These are phyloP conservation scores for Zygogramma bicolorata DNA, from an alignment of 2,888 invertebrate genomes.

Conservation along the genomic window DNA sequence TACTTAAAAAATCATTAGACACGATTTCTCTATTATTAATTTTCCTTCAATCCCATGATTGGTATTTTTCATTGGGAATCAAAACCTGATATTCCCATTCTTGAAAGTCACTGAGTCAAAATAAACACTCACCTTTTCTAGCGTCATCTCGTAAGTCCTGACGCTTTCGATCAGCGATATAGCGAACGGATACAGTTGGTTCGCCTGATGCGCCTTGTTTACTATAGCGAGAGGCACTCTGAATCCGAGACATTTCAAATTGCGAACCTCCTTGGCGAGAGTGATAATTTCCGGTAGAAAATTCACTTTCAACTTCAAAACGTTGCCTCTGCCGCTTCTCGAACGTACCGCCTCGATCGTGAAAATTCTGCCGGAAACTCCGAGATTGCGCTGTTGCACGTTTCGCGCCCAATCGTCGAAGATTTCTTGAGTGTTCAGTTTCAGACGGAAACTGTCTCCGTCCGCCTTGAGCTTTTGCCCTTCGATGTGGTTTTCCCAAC, in stretches of 20 bases:
- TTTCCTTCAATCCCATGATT: too few species aligned
- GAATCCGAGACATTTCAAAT: constrained; percentile 95
- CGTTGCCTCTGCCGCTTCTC: constrained; percentile 83
- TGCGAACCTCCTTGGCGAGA: constrained; percentile 97
- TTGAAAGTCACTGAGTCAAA: not conserved
- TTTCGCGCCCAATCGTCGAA: constrained; percentile 98
- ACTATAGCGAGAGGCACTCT: constrained; percentile 97
- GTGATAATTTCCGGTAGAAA: constrained; percentile 99
- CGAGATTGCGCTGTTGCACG: constrained; percentile 93
- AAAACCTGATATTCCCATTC: not conserved
- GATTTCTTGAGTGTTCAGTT: constrained; percentile 96
- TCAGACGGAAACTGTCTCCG: constrained; percentile 96
- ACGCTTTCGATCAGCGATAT: constrained; percentile 98
- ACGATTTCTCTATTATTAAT: too few species aligned
- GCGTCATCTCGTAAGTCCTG: constrained; percentile 94
- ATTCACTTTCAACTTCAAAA: constrained; percentile 92
- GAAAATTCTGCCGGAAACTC: constrained; percentile 94
- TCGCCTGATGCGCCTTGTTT: constrained; percentile 99
- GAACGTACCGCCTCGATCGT: constrained; percentile 88
- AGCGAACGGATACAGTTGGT: constrained; percentile 98
- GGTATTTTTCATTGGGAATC: not conserved
- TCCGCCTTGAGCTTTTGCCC: constrained; percentile 97
- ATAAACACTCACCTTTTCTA: constrained; percentile 87
- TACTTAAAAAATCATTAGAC: too few species aligned
- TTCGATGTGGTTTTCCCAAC: constrained; percentile 99